Conservation (phyloP, 2,113 vertebrate genomes). For the Mola mola region DNA sequence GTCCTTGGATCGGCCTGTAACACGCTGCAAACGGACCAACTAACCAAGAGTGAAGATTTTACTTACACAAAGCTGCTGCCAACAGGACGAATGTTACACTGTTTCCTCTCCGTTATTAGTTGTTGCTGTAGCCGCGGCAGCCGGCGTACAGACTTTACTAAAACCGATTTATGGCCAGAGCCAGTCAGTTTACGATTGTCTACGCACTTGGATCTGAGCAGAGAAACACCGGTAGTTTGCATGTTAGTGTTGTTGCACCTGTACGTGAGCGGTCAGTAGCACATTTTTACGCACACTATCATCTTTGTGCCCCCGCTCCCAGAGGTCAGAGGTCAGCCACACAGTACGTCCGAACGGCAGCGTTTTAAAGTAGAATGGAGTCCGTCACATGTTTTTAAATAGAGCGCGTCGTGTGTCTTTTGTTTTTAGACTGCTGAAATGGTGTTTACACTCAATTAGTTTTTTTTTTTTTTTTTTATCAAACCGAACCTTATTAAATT, state of each 20-base stretch:
- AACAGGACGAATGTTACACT: slow-evolving; percentile 34
- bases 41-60: slow-evolving; percentile 40
- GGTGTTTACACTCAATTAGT: slow-evolving; percentile 9
- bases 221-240: too few species aligned
- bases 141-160: background rate
- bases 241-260: too few species aligned
- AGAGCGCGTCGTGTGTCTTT: background rate
- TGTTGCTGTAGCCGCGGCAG: background rate
- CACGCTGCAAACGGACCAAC: slow-evolving; percentile 16
- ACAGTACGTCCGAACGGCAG: background rate
- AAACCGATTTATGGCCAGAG: background rate
- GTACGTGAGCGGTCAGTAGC: background rate
- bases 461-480: too few species aligned
- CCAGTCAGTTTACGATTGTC: background rate
- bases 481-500: too few species aligned
- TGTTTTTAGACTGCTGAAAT: background rate
- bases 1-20: slow-evolving; percentile 10
- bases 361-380: background rate
- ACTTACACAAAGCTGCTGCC: slow-evolving; percentile 2
- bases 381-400: background rate
- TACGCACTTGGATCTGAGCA: too few species aligned
- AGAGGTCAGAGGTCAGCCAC: slow-evolving; percentile 24
- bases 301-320: slow-evolving; percentile 9
- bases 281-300: background rate
- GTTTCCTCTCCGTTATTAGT: background rate